These are phyloP conservation scores for Ascaphus truei DNA, from an alignment of 2,113 vertebrate species.

Conservation along the genomic window DNA sequence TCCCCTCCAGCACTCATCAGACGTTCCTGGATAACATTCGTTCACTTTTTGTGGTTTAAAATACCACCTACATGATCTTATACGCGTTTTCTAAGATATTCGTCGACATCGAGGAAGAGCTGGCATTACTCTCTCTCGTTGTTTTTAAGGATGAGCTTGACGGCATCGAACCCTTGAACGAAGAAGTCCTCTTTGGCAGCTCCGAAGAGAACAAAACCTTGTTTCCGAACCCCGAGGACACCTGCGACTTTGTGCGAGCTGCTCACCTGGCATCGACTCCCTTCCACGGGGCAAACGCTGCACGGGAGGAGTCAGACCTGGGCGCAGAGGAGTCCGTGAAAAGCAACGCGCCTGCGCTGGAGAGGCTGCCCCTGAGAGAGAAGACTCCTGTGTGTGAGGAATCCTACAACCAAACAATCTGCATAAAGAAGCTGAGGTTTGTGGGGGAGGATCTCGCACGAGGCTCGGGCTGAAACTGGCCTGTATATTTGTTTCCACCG, in stretches of 20 bases:
- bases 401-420: constrained; percentile 46
- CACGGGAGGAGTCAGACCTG: constrained; percentile 46
- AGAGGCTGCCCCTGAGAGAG: constrained; percentile 35
- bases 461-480: too few species aligned
- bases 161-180: constrained; percentile 61
- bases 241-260: constrained; percentile 70
- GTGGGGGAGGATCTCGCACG: too few species aligned
- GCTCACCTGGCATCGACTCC: constrained; percentile 74
- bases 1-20: too few species aligned
- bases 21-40: too few species aligned
- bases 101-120: too few species aligned
- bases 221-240: constrained; percentile 73
- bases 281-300: constrained; percentile 53
- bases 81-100: too few species aligned
- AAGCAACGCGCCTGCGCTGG: constrained; percentile 39
- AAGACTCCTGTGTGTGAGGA: constrained; percentile 33
- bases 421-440: constrained; percentile 68
- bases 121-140: not conserved
- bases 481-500: too few species aligned
- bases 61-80: too few species aligned
- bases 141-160: constrained; percentile 61
- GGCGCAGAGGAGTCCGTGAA: constrained; percentile 40
- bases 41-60: too few species aligned
- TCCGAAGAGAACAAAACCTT: constrained; percentile 67
- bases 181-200: constrained; percentile 70